Evolutionary conservation across 1,140 invertebrate species (phyloP).

Genomic region (Cydia amplana): DNA sequence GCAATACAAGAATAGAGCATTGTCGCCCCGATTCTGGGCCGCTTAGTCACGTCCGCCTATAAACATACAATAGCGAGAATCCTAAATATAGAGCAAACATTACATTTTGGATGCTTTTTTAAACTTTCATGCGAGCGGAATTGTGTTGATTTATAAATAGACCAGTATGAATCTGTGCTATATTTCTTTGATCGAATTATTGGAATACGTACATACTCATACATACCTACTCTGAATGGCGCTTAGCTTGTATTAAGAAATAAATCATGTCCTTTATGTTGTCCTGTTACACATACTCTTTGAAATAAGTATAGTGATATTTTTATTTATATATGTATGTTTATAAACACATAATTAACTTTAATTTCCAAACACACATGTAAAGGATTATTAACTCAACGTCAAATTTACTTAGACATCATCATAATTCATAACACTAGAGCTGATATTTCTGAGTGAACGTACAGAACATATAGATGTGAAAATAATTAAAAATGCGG

Average conservation of each 20-base stretch:
- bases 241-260: neutral
- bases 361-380: neutral
- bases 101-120: constrained; percentile 46
- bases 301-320: neutral
- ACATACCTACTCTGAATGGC: neutral
- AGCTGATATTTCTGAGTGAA: too few species aligned
- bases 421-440: too few species aligned
- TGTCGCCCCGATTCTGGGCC: constrained; percentile 51
- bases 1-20: constrained; percentile 50
- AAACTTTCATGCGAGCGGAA: constrained; percentile 17
- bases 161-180: neutral
- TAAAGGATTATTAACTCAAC: neutral
- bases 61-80: constrained; percentile 51
- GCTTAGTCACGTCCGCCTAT: constrained; percentile 55
- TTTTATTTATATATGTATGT: neutral
- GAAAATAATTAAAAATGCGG: too few species aligned
- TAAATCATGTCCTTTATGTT: neutral
- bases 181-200: neutral
- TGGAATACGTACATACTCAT: neutral
- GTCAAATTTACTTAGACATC: too few species aligned
- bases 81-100: constrained; percentile 48
- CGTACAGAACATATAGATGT: too few species aligned
- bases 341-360: neutral
- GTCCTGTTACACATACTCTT: neutral
- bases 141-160: neutral